These are phyloP conservation scores for Nomada goodeniana DNA, from an alignment of 2,888 invertebrate genomes.

Conservation along the genomic window DNA sequence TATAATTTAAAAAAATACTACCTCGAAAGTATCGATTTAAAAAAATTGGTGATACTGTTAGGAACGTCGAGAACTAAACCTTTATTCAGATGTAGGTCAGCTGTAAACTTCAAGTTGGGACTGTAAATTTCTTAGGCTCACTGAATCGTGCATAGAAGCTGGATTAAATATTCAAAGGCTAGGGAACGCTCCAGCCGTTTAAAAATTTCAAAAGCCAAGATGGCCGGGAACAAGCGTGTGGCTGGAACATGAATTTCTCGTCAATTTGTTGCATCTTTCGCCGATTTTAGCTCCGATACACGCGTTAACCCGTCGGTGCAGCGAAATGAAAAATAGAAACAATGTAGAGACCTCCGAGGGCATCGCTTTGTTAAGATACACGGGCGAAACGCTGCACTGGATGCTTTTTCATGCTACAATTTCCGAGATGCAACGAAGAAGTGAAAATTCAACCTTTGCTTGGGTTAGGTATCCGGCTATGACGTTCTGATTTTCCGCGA, in stretches of 20 bases:
- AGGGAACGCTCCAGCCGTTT: not conserved
- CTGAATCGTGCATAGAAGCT: not conserved
- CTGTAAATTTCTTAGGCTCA: slow-evolving; percentile 14
- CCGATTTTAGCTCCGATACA: not conserved
- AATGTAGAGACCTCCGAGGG: no score
- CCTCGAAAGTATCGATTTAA: no score
- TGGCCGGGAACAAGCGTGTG: no score
- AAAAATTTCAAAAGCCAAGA: slow-evolving; percentile 16
- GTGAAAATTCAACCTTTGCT: not conserved
- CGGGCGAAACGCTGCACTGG: no score
- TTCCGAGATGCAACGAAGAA: not conserved
- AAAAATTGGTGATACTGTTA: no score
- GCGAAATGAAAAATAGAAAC: not conserved
- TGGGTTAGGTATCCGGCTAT: no score
- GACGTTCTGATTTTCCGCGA: no score
- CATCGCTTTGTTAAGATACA: not conserved
- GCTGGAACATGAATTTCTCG: not conserved
- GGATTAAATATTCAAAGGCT: slow-evolving; percentile 13
- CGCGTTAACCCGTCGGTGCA: not conserved
- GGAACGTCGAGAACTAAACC: not conserved
- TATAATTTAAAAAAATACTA: no score
- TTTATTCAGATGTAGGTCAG: slow-evolving; percentile 26
- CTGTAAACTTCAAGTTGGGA: not conserved
- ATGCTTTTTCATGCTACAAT: no score
- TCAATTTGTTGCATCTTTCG: slow-evolving; percentile 6